Base-by-base conservation (phyloP, 2,113 vertebrate genomes). In the Xyrauchen texanus region DNA sequence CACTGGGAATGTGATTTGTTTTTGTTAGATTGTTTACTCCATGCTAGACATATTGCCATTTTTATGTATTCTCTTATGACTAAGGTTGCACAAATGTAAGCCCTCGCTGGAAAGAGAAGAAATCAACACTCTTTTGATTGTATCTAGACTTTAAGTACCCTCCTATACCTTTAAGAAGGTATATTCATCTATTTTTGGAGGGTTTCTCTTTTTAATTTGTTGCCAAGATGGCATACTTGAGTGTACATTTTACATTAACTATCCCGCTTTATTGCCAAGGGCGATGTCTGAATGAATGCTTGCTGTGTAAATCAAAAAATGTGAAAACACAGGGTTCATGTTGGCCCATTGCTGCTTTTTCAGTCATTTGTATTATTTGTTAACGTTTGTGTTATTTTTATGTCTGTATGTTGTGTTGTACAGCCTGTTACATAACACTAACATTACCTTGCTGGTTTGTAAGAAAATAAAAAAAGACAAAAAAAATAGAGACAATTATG, bases 391-490 rank as follows among this genome's bases (percentile, higher is more conserved):
- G 63, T 82, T 79, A 79, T 60, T 81, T 88, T 75, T 64, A 85
- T 89, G 87, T 86, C 77, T 85, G 21, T 34, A 34, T 34, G 21
- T 85, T 86, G 87, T 86, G 51, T 93, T 93, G 92, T 93, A 93
- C 90, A 93, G 91, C 90, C 90, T 93, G 90, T 94, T 93, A 92
- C 90, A 91, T 91, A 92, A 92, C 89, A 93, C 83, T 81, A 85
- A 90, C 88, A 90, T 84, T 92, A 93, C 90, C 92, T 91, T 92
- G 88, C 88, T 89, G 88, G 90, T 93, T 94, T 93, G 87, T 93
- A 85, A 89, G 89, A 86, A 84, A 84, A 88, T 76, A 70, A 85
- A 82, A 85, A 82, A 87, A 88, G 87, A 87, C 88, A 91, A 80
- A 87, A 81, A 90, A 57, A 81, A 81, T 81, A 81, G 49, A 81